These are phyloP conservation scores for Epiblema foenella DNA, from an alignment of 2,888 invertebrate species.

Conservation along the genomic window DNA sequence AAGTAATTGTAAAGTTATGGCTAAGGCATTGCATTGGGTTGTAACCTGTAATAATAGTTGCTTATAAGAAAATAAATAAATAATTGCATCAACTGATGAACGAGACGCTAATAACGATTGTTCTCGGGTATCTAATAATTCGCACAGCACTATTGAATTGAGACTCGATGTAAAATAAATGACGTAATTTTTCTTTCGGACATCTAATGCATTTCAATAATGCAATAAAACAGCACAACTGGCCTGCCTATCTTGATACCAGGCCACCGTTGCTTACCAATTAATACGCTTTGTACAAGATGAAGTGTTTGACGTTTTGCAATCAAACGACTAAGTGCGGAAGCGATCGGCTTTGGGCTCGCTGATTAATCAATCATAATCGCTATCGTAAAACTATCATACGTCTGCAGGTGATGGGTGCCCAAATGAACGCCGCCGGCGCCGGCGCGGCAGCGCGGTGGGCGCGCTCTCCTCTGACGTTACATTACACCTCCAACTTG, in stretches of 20 bases:
- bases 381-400: slow-evolving; percentile 66
- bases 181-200: slow-evolving; percentile 36
- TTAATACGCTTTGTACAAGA: slow-evolving; percentile 47
- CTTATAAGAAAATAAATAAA: too few relatives aligned
- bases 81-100: neutral
- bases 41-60: too few relatives aligned
- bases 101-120: slow-evolving; percentile 14
- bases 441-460: slow-evolving; percentile 45
- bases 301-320: slow-evolving; percentile 57
- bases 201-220: slow-evolving; percentile 41
- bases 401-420: slow-evolving; percentile 52
- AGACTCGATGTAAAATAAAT: slow-evolving; percentile 33
- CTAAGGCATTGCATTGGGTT: too few relatives aligned
- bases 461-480: slow-evolving; percentile 55
- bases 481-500: slow-evolving; percentile 68
- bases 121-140: slow-evolving; percentile 26
- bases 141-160: slow-evolving; percentile 13
- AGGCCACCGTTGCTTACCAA: slow-evolving; percentile 44
- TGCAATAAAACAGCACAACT: slow-evolving; percentile 34
- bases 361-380: slow-evolving; percentile 77
- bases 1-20: too few relatives aligned
- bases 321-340: slow-evolving; percentile 71
- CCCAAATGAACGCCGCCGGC: slow-evolving; percentile 66
- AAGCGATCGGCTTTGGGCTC: slow-evolving; percentile 70
- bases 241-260: slow-evolving; percentile 23